Evolutionary conservation across 2,888 invertebrate species (phyloP), one percentile per base, ranked within the genome.

Genomic region (Melinopterus prodromus): DNA sequence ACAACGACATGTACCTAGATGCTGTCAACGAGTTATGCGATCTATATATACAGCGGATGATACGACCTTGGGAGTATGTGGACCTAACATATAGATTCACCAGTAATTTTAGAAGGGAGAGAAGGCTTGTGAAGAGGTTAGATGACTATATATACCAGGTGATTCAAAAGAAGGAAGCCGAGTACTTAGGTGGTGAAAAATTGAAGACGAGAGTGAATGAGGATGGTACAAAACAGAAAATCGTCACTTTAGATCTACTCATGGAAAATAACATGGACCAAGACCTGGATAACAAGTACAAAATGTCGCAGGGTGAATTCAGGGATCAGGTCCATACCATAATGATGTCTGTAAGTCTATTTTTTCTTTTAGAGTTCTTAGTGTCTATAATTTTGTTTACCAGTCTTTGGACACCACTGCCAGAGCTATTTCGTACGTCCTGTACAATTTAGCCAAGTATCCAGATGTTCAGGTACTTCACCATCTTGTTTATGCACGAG

Each of bases 101-200:
- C 12, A 16, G 70, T 6, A 82, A 83, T 70, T 83, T 81, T 77
- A 72, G 78, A 9, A 69, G 16, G 53, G 82, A 82, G 69, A 70
- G 78, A 70, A 16, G 79, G n/a, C 79, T 78, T 69, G 79, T 83
- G n/a, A 78, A 82, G 36, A 35, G 6, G 7, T 9, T 74, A 9
- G 74, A 74, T 93, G 85, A 95, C 95, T 81, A 88, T 96, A 77
- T 93, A 93, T 94, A 82, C 90, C 92, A 16, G 87, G 89, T 70
- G 89, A 92, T 35, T 89, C 95, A 79, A 87, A 92, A 0, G 86
- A 91, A 0, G 92, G 92, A 83, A 12, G 53, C 53, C 5, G 53
- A 53, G 12, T 53, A 53, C 12, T 7, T 53, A 12, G 12, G 12
- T 12, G 53, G 53, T 7, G 53, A 53, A 12, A 53, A 53, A 53